A percentile compares a stretch with the other conserved stretches of the same genome.
Evolutionary conservation across 2,888 invertebrate genomes (phyloP).

Genomic region (Dromius quadrimaculatus): DNA sequence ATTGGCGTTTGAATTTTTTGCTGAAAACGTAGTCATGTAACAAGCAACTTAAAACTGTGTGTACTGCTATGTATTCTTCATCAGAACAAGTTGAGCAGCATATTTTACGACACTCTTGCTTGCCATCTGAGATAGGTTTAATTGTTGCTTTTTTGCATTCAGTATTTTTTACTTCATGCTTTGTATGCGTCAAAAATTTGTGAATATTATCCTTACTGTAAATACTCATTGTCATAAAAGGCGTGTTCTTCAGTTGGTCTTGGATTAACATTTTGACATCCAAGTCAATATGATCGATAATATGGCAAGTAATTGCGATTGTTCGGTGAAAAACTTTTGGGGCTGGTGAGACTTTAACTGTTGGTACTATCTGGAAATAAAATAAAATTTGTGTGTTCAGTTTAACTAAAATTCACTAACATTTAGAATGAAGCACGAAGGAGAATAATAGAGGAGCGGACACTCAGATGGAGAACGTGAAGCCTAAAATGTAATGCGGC

Average conservation of each 20-base stretch:
- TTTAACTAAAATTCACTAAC: too few species aligned
- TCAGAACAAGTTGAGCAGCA: neutral
- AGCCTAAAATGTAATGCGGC: too few species aligned
- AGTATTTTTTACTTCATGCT: too few species aligned
- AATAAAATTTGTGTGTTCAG: too few species aligned
- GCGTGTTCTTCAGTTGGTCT: constrained; percentile 21
- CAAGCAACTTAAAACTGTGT: constrained; percentile 6
- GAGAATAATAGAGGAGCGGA: too few species aligned
- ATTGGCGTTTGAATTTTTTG: constrained; percentile 8
- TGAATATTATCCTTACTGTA: too few species aligned
- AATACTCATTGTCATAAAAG: neutral
- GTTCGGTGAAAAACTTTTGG: constrained; percentile 28
- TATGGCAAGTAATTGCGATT: constrained; percentile 1
- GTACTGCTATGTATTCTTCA: neutral
- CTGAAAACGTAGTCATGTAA: constrained; percentile 5
- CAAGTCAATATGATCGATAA: constrained; percentile 1
- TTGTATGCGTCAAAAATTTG: too few species aligned
- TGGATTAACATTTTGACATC: constrained; percentile 30
- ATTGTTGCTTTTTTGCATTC: too few species aligned
- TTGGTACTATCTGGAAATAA: neutral
- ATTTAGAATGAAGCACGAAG: too few species aligned
- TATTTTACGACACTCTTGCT: neutral
- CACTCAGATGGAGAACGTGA: too few species aligned
- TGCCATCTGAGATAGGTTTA: too few species aligned
- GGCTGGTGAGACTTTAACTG: neutral